Conservation (phyloP, 2,888 invertebrate genomes). For the Slavum lentiscoides region DNA sequence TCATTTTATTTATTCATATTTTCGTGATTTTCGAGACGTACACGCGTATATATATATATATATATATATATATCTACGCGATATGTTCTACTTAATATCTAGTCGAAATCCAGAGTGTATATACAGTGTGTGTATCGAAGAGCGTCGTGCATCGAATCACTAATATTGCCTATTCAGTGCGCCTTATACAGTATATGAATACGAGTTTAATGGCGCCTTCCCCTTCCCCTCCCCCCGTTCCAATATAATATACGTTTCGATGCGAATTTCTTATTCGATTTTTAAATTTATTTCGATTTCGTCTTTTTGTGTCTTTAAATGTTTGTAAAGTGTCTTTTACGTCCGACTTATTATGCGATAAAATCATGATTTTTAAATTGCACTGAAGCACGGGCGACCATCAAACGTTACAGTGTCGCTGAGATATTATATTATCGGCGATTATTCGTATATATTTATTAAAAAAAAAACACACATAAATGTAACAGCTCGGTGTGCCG, state of each 20-base stretch:
- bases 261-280: neutral
- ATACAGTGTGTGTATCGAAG: constrained; percentile 23
- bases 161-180: constrained; percentile 48
- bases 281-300: neutral
- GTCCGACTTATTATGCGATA: neutral
- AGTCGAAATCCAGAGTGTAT: neutral
- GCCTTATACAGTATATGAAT: constrained; percentile 18
- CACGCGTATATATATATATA: neutral
- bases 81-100: constrained; percentile 24
- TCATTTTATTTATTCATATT: constrained; percentile 18
- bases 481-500: neutral
- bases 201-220: constrained; percentile 24
- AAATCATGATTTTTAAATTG: neutral
- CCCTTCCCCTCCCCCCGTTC: neutral
- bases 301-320: neutral
- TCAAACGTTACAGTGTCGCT: too few species aligned
- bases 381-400: too few species aligned
- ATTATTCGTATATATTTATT: too few species aligned
- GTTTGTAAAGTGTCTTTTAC: neutral
- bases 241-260: neutral
- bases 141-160: constrained; percentile 29
- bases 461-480: neutral
- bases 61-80: constrained; percentile 3
- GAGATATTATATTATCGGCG: too few species aligned
- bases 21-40: neutral